phyloP scores from a whole-genome alignment of 2,888 invertebrate species.

The Serripes groenlandicus region DNA sequence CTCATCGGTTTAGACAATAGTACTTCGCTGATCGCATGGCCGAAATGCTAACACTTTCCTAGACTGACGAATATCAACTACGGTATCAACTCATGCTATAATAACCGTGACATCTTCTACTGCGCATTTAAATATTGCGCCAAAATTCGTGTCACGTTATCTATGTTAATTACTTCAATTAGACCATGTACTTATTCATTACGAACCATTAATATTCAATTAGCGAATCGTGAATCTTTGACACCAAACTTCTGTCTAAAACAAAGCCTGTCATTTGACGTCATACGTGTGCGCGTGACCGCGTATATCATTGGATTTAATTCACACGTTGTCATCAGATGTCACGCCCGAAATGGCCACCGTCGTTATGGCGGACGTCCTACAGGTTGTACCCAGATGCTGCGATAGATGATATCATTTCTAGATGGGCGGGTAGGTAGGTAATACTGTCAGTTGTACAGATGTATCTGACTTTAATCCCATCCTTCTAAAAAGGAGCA shows the following conservation, averaged over 20 bases:
- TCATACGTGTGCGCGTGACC: conserved; percentile 16
- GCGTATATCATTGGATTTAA: conserved; percentile 37
- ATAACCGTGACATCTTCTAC: too few species aligned
- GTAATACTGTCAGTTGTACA: too few species aligned
- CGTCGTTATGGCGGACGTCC: not conserved
- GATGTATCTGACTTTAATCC: too few species aligned
- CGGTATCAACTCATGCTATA: too few species aligned
- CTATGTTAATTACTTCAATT: conserved; percentile 42
- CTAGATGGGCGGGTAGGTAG: too few species aligned
- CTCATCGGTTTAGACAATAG: too few species aligned
- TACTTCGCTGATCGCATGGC: too few species aligned
- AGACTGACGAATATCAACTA: too few species aligned
- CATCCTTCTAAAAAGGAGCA: too few species aligned
- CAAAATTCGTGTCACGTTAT: conserved; percentile 49
- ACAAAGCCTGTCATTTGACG: conserved; percentile 61
- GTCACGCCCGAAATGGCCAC: conserved; percentile 15
- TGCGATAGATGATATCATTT: too few species aligned
- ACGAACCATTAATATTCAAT: conserved; percentile 52
- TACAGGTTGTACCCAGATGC: not conserved
- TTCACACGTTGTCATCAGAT: conserved; percentile 60
- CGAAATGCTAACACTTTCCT: too few species aligned
- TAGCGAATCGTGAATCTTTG: conserved; percentile 23
- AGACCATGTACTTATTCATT: conserved; percentile 42
- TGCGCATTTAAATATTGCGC: conserved; percentile 11
- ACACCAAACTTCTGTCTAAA: conserved; percentile 41